A percentile compares a stretch with the other conserved stretches of the same genome.
phyloP scores from a whole-genome alignment of 2,888 invertebrate genomes.

The Drosophila infuscata region DNA sequence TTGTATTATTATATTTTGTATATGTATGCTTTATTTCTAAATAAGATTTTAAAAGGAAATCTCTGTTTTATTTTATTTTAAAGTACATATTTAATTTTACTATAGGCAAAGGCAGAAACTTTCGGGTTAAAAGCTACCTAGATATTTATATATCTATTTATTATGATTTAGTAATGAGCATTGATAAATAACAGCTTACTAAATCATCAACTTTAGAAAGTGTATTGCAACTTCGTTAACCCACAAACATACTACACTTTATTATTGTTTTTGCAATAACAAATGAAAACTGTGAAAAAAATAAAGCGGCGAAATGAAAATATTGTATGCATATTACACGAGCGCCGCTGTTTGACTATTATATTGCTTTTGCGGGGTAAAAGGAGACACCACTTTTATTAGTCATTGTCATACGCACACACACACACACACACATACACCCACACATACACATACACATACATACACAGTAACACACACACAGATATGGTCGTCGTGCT shows the following conservation, averaged over 20 bases:
- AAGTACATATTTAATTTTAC: background rate
- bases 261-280: conserved; percentile 62
- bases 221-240: background rate
- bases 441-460: conserved; percentile 17
- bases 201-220: background rate
- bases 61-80: background rate
- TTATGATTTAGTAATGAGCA: background rate
- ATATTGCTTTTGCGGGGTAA: conserved; percentile 68
- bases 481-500: conserved; percentile 6
- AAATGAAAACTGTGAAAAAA: conserved; percentile 76
- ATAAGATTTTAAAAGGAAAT: no score
- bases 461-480: conserved; percentile 21
- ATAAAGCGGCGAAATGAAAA: conserved; percentile 67
- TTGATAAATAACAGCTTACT: background rate
- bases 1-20: background rate
- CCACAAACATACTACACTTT: background rate
- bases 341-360: conserved; percentile 69
- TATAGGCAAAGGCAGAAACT: background rate
- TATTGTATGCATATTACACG: conserved; percentile 76
- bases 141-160: background rate
- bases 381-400: conserved; percentile 62
- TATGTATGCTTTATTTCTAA: background rate
- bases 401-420: conserved; percentile 67
- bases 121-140: background rate
- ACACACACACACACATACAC: conserved; percentile 26